phyloP scores from a whole-genome alignment of 2,113 vertebrate species.

The Elephantulus edwardii region DNA sequence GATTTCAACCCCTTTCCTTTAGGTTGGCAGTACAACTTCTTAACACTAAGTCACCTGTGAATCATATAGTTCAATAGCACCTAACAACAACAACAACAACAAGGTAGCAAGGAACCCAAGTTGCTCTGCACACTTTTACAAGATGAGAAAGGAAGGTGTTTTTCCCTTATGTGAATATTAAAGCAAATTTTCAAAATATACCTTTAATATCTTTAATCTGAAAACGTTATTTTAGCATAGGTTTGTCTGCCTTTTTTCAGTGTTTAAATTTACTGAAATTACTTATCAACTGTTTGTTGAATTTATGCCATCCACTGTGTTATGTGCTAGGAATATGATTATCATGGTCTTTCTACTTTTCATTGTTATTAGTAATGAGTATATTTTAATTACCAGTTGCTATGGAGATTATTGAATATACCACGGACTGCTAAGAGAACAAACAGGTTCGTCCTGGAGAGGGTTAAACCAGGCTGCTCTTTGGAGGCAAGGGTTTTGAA shows the following conservation, averaged over 20 bases:
- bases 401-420: too few species aligned
- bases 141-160: not conserved
- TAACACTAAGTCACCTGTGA: too few species aligned
- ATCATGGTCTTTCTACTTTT: slow-evolving; percentile 2
- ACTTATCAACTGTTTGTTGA: not conserved
- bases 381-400: slow-evolving; percentile 42
- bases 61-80: too few species aligned
- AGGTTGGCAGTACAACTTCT: too few species aligned
- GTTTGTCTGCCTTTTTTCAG: not conserved
- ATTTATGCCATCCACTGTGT: not conserved
- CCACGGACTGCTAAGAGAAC: too few species aligned
- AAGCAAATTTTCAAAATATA: slow-evolving; percentile 23
- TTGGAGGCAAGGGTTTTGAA: too few species aligned
- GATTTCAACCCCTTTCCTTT: too few species aligned
- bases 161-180: not conserved
- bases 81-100: too few species aligned
- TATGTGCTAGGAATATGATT: not conserved
- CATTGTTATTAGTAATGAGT: not conserved
- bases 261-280: slow-evolving; percentile 21
- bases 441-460: too few species aligned
- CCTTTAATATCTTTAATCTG: slow-evolving; percentile 36
- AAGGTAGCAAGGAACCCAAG: not conserved
- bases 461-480: too few species aligned
- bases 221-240: slow-evolving; percentile 39
- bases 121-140: not conserved